Evolutionary conservation across 2,888 invertebrate genomes (phyloP).

Genomic region (Lycocerus yunnanus): DNA sequence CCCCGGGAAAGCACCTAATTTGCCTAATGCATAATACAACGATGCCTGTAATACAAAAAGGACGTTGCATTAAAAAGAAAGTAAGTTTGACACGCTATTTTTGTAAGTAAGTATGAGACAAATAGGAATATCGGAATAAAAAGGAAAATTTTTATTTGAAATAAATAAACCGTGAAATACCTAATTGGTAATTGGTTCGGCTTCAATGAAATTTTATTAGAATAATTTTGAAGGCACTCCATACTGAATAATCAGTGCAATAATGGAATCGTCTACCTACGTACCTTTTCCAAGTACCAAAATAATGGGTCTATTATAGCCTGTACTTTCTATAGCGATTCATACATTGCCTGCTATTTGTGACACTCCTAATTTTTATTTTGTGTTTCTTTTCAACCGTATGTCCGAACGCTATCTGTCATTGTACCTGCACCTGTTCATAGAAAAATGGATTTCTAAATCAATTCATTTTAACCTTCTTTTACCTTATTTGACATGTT

Average conservation of each 20-base stretch:
- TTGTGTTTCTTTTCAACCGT: background rate
- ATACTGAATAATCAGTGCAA: background rate
- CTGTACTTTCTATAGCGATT: background rate
- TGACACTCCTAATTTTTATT: background rate
- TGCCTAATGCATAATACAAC: conserved; percentile 6
- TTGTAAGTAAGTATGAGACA: background rate
- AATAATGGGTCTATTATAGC: background rate
- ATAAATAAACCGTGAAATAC: background rate
- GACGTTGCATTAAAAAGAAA: background rate
- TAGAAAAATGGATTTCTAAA: background rate
- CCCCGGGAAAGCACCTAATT: conserved; percentile 10
- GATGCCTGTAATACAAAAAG: conserved; percentile 5
- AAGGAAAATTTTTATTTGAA: background rate
- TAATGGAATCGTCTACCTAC: background rate
- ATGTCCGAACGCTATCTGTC: background rate
- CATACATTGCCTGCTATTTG: background rate
- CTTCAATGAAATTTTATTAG: background rate
- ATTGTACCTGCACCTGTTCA: background rate
- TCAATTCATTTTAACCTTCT: background rate
- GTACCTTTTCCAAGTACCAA: background rate
- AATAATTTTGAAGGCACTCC: background rate
- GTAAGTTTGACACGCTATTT: background rate
- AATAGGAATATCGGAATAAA: background rate
- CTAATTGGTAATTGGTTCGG: background rate
- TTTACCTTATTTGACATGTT: background rate